Base-by-base conservation (phyloP, 2,797 vertebrate species). In the Catharus ustulatus region DNA sequence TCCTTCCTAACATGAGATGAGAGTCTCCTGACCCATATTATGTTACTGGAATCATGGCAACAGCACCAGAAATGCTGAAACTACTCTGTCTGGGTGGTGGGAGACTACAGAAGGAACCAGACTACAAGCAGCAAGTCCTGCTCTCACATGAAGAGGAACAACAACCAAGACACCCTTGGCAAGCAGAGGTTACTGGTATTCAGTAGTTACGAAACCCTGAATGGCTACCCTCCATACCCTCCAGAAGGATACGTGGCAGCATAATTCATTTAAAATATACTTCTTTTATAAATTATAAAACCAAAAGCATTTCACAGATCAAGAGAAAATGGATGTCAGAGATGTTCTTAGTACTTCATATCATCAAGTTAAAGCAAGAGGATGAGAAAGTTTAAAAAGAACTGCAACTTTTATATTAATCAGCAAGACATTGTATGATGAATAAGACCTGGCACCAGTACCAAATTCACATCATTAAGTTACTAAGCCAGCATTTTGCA, bases 21-120 rank as follows among this genome's bases (percentile, higher is more conserved):
- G n/a, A 73, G 43, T 19, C 45, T 57, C 45, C 57, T 59, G 11
- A 48, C 17, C 38, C 36, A 14, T 55, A 29, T 51, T n/a, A 58
- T 5, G 4, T 61, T 67, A 75, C 0, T 0, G 10, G 6, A 38
- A 80, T 23, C 8, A 1, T 13, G 27, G 30, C 27, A 80, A 75
- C 32, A 61, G 52, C 76, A 81, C 30, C 14, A 78, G 73, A 81
- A 85, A 49, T 22, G 40, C 68, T 59, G 27, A 64, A 84, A 49
- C 21, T 86, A 52, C 61, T 89, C 67, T n/a, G 24, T 24, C 26
- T 42, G 38, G 15, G 12, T 16, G 17, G 27, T 20, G 10, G 21
- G 8, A 49, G 19, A 59, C 55, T 55, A 27, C 29, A 57, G 30
- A 83, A 88, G 24, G 24, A 86, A 58, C 24, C 19, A 59, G 32